Base-by-base conservation (phyloP, 2,113 vertebrate species). In the Podiceps cristatus region DNA sequence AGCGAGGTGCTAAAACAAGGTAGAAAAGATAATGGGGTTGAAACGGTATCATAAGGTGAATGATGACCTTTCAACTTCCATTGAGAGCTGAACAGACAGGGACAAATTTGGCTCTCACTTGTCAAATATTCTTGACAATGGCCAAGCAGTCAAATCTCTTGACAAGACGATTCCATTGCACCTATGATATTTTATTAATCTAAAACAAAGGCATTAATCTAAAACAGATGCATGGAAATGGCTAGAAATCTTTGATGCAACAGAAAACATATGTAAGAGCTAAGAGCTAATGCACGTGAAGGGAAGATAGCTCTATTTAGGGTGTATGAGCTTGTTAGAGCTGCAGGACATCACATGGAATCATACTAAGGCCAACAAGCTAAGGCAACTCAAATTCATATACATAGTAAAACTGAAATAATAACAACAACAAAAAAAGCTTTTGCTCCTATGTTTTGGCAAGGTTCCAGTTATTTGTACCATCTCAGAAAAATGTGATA, bases 131-230 rank as follows among this genome's bases (percentile, higher is more conserved):
- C 90, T 77, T 96, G 79, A 95, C 82, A 88, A 94, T 58, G 76
- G 79, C 56, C 68, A 76, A 93, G 76, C 79, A 84, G 95, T 77
- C 97, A 96, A 91, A 95, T 88, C 45, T 92, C 47, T 82, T 94
- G 96, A 95, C 89, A 98, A 79, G 75, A 94, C 16, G 55, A 92
- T 83, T 93, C 82, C 47, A 35, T 79, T 74, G 88, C 62, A 90
- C 79, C 42, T 86, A 84, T 93, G 96, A 95, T 97, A 98, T 94
- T 96, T 96, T 97, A 93, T 96, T 96, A 95, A 96, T 96, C 92
- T 96, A 66, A 97, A 97, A 63, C 88, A 98, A 97, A 42, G 42
- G 42, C 42, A 42, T 42, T 96, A 95, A 96, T 96, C 92, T 96
- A 66, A 97, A 97, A 63, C 88, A 98, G 97, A 42, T 11, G 42